These are phyloP conservation scores for Clarias pachynema DNA, from an alignment of 2,797 vertebrate genomes.

Conservation along the genomic window DNA sequence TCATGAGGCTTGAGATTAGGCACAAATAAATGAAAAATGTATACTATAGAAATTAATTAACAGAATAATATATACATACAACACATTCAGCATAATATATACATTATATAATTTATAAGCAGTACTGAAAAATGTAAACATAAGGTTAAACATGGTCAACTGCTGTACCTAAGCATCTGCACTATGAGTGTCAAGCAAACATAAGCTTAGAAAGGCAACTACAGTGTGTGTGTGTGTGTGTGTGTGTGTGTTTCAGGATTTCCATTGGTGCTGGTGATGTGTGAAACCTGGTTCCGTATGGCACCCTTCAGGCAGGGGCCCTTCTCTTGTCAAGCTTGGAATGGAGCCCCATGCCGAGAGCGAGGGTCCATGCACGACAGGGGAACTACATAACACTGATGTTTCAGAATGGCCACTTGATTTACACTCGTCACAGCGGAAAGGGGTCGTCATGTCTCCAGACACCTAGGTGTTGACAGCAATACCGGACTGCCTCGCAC, in stretches of 20 bases:
- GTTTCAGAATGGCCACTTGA: constrained; percentile 79
- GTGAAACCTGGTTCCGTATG: constrained; percentile 55
- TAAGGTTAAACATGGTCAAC: background rate
- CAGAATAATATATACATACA: background rate
- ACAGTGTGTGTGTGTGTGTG: constrained; percentile 35
- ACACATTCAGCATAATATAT: background rate
- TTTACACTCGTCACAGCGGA: constrained; percentile 78
- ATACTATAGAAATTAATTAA: background rate
- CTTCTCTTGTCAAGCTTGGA: constrained; percentile 53
- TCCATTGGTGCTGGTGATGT: constrained; percentile 51
- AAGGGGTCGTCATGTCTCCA: constrained; percentile 73
- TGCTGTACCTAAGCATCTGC: background rate
- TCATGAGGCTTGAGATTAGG: background rate
- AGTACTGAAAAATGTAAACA: background rate
- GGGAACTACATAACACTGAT: constrained; percentile 76
- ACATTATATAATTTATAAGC: background rate
- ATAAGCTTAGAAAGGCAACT: constrained; percentile 20
- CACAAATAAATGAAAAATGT: background rate
- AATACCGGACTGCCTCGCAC: constrained; percentile 72
- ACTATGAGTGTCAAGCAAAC: constrained; percentile 35
- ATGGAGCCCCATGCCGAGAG: constrained; percentile 71
- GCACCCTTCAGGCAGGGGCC: constrained; percentile 48
- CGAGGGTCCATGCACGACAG: constrained; percentile 70
- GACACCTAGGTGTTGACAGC: constrained; percentile 80
- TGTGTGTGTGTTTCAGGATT: constrained; percentile 50